A percentile compares a stretch with the other conserved stretches of the same genome.
Evolutionary conservation across 1,140 invertebrate species (phyloP).

Genomic region (Trichonephila clavata): DNA sequence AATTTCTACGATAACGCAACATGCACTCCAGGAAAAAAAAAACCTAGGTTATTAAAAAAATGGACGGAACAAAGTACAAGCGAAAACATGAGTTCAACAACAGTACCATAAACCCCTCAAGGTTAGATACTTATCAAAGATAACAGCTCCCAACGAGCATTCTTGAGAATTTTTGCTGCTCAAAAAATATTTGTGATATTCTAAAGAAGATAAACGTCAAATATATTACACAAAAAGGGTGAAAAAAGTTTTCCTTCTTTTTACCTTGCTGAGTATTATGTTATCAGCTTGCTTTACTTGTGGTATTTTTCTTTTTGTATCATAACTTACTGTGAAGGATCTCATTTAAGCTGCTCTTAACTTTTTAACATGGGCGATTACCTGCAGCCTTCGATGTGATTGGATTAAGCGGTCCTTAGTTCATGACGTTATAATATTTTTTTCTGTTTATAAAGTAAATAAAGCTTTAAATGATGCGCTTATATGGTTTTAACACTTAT

Average conservation of each 20-base stretch:
- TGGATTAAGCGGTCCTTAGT: no score
- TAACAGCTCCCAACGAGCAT: not conserved
- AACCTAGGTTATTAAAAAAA: not conserved
- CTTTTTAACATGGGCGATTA: not conserved
- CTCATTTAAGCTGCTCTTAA: not conserved
- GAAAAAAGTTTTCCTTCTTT: not conserved
- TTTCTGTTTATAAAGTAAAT: no score
- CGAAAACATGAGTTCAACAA: not conserved
- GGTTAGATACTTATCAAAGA: not conserved
- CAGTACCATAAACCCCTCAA: not conserved
- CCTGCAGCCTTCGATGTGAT: not conserved
- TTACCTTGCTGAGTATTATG: not conserved
- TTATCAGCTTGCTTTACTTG: not conserved
- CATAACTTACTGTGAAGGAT: not conserved
- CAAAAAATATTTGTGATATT: constrained; percentile 11
- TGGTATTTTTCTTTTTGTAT: not conserved
- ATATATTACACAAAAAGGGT: not conserved
- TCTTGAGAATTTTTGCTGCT: not conserved
- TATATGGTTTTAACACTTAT: no score
- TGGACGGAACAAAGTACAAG: not conserved
- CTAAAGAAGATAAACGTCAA: not conserved
- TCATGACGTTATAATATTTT: no score
- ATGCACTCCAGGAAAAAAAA: not conserved
- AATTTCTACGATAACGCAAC: not conserved
- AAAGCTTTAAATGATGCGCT: no score